These are phyloP conservation scores for Thaleichthys pacificus DNA, from an alignment of 2,797 vertebrate species.

Conservation along the genomic window DNA sequence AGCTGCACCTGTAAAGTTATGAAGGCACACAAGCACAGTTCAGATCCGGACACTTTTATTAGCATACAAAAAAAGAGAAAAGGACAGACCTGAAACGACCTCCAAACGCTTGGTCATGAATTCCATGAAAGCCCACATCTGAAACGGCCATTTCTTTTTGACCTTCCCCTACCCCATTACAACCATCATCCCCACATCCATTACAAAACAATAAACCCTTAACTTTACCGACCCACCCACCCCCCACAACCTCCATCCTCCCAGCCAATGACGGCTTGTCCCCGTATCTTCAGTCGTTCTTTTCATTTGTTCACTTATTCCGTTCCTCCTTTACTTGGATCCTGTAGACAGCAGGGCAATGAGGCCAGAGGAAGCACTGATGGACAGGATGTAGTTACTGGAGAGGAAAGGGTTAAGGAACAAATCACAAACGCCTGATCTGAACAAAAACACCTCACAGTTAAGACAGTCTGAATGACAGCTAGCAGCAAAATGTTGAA, in stretches of 20 bases:
- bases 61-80: slow-evolving; percentile 71
- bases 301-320: slow-evolving; percentile 7
- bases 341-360: slow-evolving; percentile 97
- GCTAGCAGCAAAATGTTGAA: no score
- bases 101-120: slow-evolving; percentile 78
- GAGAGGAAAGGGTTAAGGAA: slow-evolving; percentile 74
- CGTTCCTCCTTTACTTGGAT: slow-evolving; percentile 82
- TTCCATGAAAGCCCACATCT: slow-evolving; percentile 66
- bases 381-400: slow-evolving; percentile 97
- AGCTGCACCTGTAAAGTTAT: neutral
- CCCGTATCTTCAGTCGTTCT: slow-evolving; percentile 3
- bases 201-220: slow-evolving; percentile 6
- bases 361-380: slow-evolving; percentile 93
- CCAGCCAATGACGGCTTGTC: neutral
- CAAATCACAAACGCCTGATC: slow-evolving; percentile 14
- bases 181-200: neutral
- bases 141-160: slow-evolving; percentile 49
- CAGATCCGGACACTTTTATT: slow-evolving; percentile 67
- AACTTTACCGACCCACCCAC: slow-evolving; percentile 14
- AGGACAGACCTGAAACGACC: slow-evolving; percentile 59
- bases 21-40: neutral
- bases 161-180: neutral
- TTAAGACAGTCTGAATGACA: no score
- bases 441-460: neutral
- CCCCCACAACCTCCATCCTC: slow-evolving; percentile 11